phyloP scores from a whole-genome alignment of 2,888 invertebrate genomes.

The Stenolophus ochropezus region DNA sequence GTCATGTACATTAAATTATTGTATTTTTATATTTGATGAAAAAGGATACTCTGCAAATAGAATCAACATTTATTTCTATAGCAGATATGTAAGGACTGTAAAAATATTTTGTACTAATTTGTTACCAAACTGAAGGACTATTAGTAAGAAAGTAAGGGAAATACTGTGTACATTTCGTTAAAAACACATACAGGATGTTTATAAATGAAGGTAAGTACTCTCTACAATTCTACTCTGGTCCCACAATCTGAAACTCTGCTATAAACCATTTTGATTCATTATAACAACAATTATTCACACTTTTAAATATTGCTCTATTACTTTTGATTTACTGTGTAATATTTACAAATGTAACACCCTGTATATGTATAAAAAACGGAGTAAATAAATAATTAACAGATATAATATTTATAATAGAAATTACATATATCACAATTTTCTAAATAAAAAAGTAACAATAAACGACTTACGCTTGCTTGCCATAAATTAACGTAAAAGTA shows the following conservation, averaged over 20 bases:
- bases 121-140: not conserved
- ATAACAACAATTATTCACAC: not conserved
- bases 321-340: constrained; percentile 9
- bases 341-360: constrained; percentile 43
- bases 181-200: constrained; percentile 21
- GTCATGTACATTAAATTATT: not conserved
- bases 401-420: constrained; percentile 13
- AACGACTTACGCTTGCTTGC: not conserved
- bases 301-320: not conserved
- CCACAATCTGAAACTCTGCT: not conserved
- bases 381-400: constrained; percentile 37
- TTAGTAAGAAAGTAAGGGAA: not conserved
- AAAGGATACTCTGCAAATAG: not conserved
- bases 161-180: not conserved
- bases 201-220: not conserved
- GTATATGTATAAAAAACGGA: constrained; percentile 24
- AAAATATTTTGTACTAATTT: constrained; percentile 43
- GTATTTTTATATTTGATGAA: not conserved
- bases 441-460: constrained; percentile 24
- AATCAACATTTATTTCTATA: constrained; percentile 21
- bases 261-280: too few relatives aligned
- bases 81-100: constrained; percentile 25
- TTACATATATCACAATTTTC: constrained; percentile 38
- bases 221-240: not conserved
- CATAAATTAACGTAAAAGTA: constrained; percentile 1